Conservation (phyloP, 2,797 vertebrate genomes). For the Thalassophryne amazonica region DNA sequence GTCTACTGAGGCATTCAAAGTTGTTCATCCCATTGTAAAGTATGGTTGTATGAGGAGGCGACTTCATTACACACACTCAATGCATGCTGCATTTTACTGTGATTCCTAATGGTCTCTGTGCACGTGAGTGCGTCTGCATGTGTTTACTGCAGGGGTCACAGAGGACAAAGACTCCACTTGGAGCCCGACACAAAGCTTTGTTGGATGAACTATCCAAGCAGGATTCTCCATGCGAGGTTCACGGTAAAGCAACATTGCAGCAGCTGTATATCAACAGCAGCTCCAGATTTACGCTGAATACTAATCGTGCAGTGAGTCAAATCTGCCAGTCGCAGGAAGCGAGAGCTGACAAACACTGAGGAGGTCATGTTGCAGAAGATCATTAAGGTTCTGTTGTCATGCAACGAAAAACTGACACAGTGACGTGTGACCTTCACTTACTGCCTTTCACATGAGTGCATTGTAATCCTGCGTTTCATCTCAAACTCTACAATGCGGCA, state of each 20-base stretch:
- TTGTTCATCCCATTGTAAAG: slow-evolving; percentile 7
- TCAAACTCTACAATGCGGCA: slow-evolving; percentile 15
- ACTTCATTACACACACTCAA: slow-evolving; percentile 12
- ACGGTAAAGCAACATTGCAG: slow-evolving; percentile 2
- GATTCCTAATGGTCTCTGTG: slow-evolving; percentile 15
- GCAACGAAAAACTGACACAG: slow-evolving; percentile 4
- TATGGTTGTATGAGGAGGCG: slow-evolving; percentile 8
- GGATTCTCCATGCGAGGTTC: slow-evolving; percentile 9
- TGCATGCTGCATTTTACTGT: slow-evolving; percentile 32
- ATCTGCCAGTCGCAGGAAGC: slow-evolving; percentile 13
- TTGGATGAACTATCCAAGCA: slow-evolving; percentile 1
- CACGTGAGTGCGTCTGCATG: not conserved
- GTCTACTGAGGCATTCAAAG: slow-evolving; percentile 12
- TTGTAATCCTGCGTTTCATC: slow-evolving; percentile 10
- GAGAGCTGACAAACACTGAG: slow-evolving; percentile 3
- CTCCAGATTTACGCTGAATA: slow-evolving; percentile 1
- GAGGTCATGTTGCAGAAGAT: slow-evolving; percentile 6
- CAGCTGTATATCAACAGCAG: not conserved
- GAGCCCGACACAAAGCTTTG: slow-evolving; percentile 15
- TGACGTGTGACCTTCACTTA: slow-evolving; percentile 17
- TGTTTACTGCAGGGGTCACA: slow-evolving; percentile 31
- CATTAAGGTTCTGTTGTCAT: not conserved
- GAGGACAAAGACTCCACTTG: slow-evolving; percentile 6
- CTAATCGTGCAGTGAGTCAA: not conserved
- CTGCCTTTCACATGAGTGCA: slow-evolving; percentile 9